These are phyloP conservation scores for Idris sp. DNA, from an alignment of 1,140 invertebrate species.

Conservation along the genomic window DNA sequence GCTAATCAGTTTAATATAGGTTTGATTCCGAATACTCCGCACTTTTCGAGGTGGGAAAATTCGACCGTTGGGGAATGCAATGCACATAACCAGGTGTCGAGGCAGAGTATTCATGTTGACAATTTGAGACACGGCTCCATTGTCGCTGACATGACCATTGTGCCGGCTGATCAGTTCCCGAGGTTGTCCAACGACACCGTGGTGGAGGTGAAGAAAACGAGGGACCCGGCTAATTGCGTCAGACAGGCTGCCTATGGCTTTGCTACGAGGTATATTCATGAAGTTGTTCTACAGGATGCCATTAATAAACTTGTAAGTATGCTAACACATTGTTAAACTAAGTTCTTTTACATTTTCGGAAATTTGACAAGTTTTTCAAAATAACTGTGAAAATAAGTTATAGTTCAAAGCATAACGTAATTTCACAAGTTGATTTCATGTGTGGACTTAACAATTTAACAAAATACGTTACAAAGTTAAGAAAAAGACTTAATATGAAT, in stretches of 20 bases:
- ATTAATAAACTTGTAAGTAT: constrained; percentile 64
- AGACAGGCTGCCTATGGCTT: constrained; percentile 58
- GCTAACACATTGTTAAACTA: too few relatives aligned
- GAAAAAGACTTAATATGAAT: too few relatives aligned
- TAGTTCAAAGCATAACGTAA: too few relatives aligned
- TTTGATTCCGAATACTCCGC: constrained; percentile 44
- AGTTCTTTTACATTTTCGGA: too few relatives aligned
- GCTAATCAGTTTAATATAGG: constrained; percentile 67
- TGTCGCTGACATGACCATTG: constrained; percentile 46
- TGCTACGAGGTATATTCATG: constrained; percentile 56
- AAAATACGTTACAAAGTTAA: too few relatives aligned
- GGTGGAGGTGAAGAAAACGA: constrained; percentile 63
- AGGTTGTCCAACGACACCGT: constrained; percentile 55
- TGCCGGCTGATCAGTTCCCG: constrained; percentile 56
- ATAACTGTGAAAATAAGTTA: too few relatives aligned
- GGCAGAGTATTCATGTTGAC: constrained; percentile 48
- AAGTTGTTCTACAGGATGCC: constrained; percentile 57
- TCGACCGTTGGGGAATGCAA: constrained; percentile 70
- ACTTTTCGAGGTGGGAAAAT: constrained; percentile 68
- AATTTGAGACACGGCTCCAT: constrained; percentile 20
- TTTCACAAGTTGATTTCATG: too few relatives aligned
- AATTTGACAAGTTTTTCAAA: too few relatives aligned
- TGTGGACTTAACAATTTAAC: too few relatives aligned
- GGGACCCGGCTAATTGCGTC: constrained; percentile 64
- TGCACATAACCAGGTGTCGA: constrained; percentile 65